These are phyloP conservation scores for Drosophila kuntzei DNA, from an alignment of 2,888 invertebrate species.

Conservation along the genomic window DNA sequence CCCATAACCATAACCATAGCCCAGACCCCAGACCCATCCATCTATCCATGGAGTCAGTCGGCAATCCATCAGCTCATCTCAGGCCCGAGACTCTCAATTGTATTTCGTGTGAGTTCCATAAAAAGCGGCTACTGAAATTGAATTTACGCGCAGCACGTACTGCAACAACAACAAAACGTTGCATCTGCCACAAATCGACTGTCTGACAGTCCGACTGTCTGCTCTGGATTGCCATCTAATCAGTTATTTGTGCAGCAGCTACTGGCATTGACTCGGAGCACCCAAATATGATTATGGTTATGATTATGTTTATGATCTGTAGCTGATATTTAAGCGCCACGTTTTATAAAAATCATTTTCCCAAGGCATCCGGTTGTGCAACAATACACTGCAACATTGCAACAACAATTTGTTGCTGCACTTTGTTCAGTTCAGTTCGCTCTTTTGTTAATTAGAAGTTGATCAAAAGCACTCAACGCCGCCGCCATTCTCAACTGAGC, in stretches of 20 bases:
- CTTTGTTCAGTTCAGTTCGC: conserved; percentile 24
- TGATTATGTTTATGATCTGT: conserved; percentile 59
- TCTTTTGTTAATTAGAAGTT: conserved; percentile 56
- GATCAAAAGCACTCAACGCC: conserved; percentile 63
- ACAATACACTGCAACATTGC: conserved; percentile 7
- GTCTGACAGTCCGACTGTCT: conserved; percentile 11
- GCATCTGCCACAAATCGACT: conserved; percentile 60
- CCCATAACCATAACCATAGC: conserved; percentile 25
- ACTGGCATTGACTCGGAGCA: conserved; percentile 59
- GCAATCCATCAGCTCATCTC: conserved; percentile 52
- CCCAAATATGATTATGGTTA: conserved; percentile 29
- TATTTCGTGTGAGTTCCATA: conserved; percentile 53
- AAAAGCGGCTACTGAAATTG: conserved; percentile 77
- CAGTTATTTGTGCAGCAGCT: conserved; percentile 57
- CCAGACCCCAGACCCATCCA: not conserved
- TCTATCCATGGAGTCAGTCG: not conserved
- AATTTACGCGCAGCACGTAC: conserved; percentile 85
- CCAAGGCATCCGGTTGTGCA: conserved; percentile 65
- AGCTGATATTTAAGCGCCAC: conserved; percentile 65
- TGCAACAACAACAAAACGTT: conserved; percentile 84
- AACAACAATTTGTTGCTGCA: conserved; percentile 43
- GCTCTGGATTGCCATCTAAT: conserved; percentile 44
- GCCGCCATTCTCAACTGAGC: conserved; percentile 26
- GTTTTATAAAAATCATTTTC: conserved; percentile 51
- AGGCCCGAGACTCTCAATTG: conserved; percentile 44